Base-by-base conservation (phyloP, 2,888 invertebrate genomes). In the Eurois occulta region DNA sequence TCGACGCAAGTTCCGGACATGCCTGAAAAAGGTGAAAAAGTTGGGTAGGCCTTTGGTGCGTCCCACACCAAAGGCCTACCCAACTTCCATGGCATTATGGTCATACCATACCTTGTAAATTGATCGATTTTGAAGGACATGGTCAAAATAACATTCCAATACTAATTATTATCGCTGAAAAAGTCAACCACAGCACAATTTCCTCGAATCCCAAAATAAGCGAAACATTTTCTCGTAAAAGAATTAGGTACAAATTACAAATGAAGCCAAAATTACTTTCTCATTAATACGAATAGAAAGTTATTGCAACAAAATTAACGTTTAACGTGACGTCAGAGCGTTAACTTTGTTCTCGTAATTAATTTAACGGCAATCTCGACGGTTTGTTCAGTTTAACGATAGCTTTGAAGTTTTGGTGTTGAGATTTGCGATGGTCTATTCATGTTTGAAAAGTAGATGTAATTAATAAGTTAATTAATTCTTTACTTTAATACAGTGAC, bases 301-400 rank as follows among this genome's bases (percentile, higher is more conserved):
- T 83, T 66, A 71, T 78, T 52, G 41, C 21, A 74, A 58, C 52
- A 35, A 62, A 80, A 80, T 84, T 75, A 75, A 67, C 66, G 48
- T 73, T 62, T 28, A 48, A 24, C 46, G 55, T 78, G 70, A 70
- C 73, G 60, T 48, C 60, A 55, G 24, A 6, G 16, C 21, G 24
- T 55, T 38, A 55, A 81, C 41, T 73, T 78, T 73, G 72, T 48
- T 66, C 69, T 16, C n/a, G 7, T 46, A 70, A 66, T 78, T 78
- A 55, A 70, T 81, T 66, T 71, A 52, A 69, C 46, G 60, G 65
- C 69, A 78, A 65, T 79, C 52, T 68, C 38, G 55, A 38, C 28
- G 11, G 58, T 52, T 82, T 75, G 71, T 79, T 78, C 28, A 28
- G 11, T 62, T 74, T 46, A 8, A 73, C 1, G 8, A 32, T 60